phyloP scores from a whole-genome alignment of 2,797 vertebrate genomes.

The Glyptemys insculpta region DNA sequence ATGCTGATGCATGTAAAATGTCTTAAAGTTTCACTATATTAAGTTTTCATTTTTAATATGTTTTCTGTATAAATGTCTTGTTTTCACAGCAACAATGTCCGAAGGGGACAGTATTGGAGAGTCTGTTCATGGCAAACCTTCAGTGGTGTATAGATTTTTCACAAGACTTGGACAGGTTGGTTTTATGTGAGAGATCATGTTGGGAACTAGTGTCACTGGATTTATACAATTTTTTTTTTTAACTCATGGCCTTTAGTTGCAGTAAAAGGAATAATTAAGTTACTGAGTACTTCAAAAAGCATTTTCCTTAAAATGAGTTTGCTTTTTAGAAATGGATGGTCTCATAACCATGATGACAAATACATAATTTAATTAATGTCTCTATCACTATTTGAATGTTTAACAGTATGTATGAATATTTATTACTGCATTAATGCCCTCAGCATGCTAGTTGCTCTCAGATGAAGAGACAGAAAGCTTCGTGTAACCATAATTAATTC shows the following conservation, averaged over 20 bases:
- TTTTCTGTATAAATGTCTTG: constrained; percentile 17
- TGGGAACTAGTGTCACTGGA: background rate
- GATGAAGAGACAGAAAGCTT: background rate
- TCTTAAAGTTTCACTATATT: background rate
- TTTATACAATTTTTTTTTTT: background rate
- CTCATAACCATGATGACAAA: background rate
- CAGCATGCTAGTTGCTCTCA: background rate
- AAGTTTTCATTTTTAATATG: background rate
- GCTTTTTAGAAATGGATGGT: background rate
- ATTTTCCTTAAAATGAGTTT: background rate
- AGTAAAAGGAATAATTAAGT: background rate
- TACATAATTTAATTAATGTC: background rate
- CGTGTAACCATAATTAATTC: background rate
- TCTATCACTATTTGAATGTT: background rate
- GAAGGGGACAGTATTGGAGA: constrained; percentile 98
- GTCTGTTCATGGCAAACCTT: constrained; percentile 96
- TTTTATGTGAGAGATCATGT: background rate
- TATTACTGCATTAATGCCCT: background rate
- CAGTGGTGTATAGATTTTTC: constrained; percentile 92
- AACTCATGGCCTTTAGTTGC: background rate
- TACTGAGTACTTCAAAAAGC: background rate
- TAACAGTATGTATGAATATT: rapidly evolving
- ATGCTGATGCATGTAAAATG: background rate
- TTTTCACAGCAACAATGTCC: constrained; percentile 89
- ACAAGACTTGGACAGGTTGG: constrained; percentile 95